These are phyloP conservation scores for Antidorcas marsupialis DNA, from an alignment of 2,113 vertebrate genomes.

Conservation along the genomic window DNA sequence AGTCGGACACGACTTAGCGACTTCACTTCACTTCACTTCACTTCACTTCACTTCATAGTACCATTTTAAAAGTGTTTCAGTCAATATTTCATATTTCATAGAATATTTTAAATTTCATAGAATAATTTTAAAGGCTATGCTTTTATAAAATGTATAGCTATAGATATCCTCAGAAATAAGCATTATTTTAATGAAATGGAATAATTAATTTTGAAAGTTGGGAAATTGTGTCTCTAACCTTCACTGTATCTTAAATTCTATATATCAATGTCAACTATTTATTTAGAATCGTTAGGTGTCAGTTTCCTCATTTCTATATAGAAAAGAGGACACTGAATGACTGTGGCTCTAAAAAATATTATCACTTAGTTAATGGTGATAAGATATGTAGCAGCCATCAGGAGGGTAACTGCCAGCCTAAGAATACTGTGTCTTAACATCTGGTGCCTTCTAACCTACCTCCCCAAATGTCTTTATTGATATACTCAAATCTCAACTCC, in stretches of 20 bases:
- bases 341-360: not conserved
- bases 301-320: not conserved
- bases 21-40: no score
- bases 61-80: not conserved
- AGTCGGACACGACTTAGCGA: no score
- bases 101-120: not conserved
- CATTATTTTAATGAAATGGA: not conserved
- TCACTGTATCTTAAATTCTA: not conserved
- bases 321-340: not conserved
- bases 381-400: not conserved
- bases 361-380: not conserved
- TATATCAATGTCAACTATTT: not conserved
- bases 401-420: not conserved
- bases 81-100: not conserved
- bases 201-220: not conserved
- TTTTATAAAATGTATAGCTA: not conserved
- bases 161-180: not conserved
- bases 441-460: not conserved
- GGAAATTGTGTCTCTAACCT: not conserved
- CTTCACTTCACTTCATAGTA: not conserved
- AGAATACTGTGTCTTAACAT: not conserved
- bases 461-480: not conserved
- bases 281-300: not conserved
- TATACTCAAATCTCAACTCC: not conserved
- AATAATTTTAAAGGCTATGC: not conserved